Conservation (phyloP, 2,797 vertebrate genomes). For the Podargus strigoides region DNA sequence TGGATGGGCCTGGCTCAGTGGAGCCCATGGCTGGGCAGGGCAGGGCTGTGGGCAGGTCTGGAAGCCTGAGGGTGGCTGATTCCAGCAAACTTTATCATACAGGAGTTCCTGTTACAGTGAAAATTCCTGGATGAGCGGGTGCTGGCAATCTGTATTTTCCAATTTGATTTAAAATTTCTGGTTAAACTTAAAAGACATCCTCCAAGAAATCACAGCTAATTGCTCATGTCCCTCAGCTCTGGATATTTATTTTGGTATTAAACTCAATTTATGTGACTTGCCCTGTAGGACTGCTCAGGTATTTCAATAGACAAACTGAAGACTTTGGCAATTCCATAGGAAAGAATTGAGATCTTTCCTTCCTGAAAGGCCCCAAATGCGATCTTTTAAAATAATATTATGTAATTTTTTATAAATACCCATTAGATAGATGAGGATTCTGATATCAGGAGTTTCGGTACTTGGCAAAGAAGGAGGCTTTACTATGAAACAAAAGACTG, state of each 20-base stretch:
- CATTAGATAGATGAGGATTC: not conserved
- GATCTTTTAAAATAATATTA: not conserved
- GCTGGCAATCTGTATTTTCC: not conserved
- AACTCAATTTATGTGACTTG: not conserved
- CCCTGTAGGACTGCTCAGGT: not conserved
- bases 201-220: not conserved
- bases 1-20: fast-evolving
- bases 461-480: not conserved
- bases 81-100: not conserved
- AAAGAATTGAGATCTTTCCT: not conserved
- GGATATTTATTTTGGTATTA: not conserved
- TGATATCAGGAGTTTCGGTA: not conserved
- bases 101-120: not conserved
- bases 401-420: not conserved
- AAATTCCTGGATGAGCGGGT: not conserved
- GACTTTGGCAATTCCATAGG: not conserved
- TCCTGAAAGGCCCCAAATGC: not conserved
- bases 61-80: not conserved
- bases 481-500: not conserved
- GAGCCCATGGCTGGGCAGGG: fast-evolving
- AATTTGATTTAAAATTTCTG: not conserved
- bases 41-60: not conserved
- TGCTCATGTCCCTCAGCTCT: not conserved
- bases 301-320: not conserved
- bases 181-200: not conserved